A percentile compares a stretch with the other conserved stretches of the same genome.
Evolutionary conservation across 1,140 invertebrate genomes (phyloP).

Genomic region (Drosophila chauvacae): DNA sequence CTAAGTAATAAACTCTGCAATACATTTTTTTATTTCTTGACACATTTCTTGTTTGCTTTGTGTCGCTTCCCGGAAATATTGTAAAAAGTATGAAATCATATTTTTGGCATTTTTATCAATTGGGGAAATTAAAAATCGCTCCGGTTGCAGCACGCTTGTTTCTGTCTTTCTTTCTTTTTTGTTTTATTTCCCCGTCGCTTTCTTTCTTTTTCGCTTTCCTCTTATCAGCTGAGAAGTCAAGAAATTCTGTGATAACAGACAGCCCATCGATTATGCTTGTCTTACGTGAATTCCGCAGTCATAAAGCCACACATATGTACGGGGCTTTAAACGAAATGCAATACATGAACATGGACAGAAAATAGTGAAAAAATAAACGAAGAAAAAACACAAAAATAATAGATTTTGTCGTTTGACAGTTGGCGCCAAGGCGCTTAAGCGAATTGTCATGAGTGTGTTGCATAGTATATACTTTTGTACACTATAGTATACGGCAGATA

Average conservation of each 20-base stretch:
- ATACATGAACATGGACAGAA: slow-evolving; percentile 12
- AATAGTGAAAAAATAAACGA: slow-evolving; percentile 5
- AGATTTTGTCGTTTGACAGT: slow-evolving; percentile 49
- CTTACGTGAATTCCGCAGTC: slow-evolving; percentile 54
- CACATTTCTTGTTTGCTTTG: neutral
- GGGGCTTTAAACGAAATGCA: slow-evolving; percentile 38
- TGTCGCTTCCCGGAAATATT: slow-evolving; percentile 34
- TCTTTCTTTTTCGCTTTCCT: slow-evolving; percentile 13
- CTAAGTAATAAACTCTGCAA: too few relatives aligned
- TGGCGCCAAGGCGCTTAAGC: slow-evolving; percentile 60
- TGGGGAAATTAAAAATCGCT: slow-evolving; percentile 37
- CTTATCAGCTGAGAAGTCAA: slow-evolving; percentile 28
- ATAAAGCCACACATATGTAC: slow-evolving; percentile 5
- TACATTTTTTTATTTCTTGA: neutral
- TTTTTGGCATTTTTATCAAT: slow-evolving; percentile 44
- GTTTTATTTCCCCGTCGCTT: neutral
- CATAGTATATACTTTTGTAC: neutral
- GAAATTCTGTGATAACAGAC: slow-evolving; percentile 39
- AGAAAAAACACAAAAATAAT: slow-evolving; percentile 35
- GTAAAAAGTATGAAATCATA: slow-evolving; percentile 17
- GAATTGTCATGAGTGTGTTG: slow-evolving; percentile 37
- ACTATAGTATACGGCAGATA: slow-evolving; percentile 15
- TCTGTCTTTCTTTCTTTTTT: neutral
- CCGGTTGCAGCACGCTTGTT: slow-evolving; percentile 29
- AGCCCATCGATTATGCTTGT: slow-evolving; percentile 58